Conservation (phyloP, 2,113 vertebrate species). For the Etheostoma spectabile region DNA sequence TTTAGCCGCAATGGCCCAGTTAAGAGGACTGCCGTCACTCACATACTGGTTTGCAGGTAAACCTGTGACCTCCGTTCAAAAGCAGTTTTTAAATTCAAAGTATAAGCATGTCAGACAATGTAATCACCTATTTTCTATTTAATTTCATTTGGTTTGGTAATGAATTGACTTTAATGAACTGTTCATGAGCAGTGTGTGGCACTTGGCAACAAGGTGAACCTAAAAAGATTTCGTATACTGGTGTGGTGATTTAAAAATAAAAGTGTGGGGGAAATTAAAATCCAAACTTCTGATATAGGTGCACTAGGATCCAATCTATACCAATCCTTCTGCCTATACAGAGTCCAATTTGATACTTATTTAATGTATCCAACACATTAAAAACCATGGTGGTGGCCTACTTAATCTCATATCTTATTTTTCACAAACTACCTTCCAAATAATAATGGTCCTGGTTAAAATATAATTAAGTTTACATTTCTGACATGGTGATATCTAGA, state of each 20-base stretch:
- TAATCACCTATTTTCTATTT: neutral
- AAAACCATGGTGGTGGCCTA: too few relatives aligned
- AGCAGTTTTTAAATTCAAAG: neutral
- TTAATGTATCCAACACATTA: too few relatives aligned
- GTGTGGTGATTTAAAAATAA: neutral
- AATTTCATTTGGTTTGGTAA: neutral
- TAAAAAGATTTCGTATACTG: neutral
- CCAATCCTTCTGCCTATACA: too few relatives aligned
- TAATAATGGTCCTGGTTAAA: too few relatives aligned
- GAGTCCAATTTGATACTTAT: too few relatives aligned
- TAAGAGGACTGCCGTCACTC: slow-evolving; percentile 97
- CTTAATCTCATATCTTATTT: too few relatives aligned
- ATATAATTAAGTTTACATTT: too few relatives aligned
- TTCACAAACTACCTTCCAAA: too few relatives aligned
- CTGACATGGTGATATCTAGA: too few relatives aligned
- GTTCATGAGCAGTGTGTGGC: neutral
- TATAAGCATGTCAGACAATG: neutral
- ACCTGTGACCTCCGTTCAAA: neutral
- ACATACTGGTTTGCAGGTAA: slow-evolving; percentile 97
- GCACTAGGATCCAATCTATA: neutral
- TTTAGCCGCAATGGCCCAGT: slow-evolving; percentile 98
- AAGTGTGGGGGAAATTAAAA: neutral
- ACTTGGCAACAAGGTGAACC: neutral
- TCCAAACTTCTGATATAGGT: neutral
- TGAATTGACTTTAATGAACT: slow-evolving; percentile 21